Evolutionary conservation across 2,113 vertebrate genomes (phyloP).

Genomic region (Lophura nycthemera): DNA sequence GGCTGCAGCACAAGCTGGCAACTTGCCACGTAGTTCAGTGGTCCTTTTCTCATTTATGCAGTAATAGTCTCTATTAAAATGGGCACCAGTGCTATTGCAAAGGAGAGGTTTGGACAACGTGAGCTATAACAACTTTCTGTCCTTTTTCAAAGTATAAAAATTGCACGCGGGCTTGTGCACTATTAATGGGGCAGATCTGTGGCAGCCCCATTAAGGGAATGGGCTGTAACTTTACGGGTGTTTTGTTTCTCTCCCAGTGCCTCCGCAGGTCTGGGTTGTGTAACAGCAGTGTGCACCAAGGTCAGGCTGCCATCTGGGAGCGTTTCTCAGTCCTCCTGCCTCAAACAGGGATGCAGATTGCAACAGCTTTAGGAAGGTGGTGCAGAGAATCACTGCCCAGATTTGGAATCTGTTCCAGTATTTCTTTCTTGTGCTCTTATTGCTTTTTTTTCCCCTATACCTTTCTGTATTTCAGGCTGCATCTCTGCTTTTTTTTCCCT

Average conservation of each 20-base stretch:
- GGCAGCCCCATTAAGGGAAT: not conserved
- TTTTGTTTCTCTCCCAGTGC: not conserved
- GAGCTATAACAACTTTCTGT: not conserved
- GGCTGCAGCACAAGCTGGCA: slow-evolving; percentile 66
- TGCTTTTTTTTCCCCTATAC: not conserved
- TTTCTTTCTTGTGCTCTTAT: not conserved
- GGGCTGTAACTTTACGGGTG: not conserved
- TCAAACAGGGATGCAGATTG: not conserved
- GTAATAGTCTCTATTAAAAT: slow-evolving; percentile 35
- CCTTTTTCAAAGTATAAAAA: not conserved
- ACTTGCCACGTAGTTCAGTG: slow-evolving; percentile 52
- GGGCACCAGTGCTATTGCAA: not conserved
- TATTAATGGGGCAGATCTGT: not conserved
- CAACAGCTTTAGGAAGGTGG: slow-evolving; percentile 11
- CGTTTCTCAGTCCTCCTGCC: not conserved
- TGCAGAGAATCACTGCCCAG: not conserved
- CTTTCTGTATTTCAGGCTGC: not conserved
- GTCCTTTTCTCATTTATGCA: slow-evolving; percentile 57
- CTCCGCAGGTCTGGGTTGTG: not conserved
- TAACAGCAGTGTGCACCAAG: slow-evolving; percentile 7
- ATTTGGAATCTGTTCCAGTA: not conserved
- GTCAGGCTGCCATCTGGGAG: slow-evolving; percentile 12
- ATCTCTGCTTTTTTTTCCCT: not conserved
- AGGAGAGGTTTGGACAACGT: not conserved
- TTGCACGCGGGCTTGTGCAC: not conserved